Evolutionary conservation across 2,113 vertebrate species (phyloP).

Genomic region (Spea multiplicata): DNA sequence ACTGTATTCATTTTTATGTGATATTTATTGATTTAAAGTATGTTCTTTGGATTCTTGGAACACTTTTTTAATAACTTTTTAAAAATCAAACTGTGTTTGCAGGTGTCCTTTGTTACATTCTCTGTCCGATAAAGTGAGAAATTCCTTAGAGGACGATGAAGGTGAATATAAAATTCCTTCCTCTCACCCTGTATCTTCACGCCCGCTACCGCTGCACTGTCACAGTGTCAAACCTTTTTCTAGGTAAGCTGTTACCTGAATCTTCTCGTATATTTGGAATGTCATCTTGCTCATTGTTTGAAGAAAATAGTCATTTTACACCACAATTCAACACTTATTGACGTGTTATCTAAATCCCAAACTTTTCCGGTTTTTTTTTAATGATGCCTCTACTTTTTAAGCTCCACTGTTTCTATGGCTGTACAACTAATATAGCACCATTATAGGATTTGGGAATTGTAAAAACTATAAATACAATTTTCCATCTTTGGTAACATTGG

Average conservation of each 20-base stretch:
- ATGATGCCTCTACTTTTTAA: no score
- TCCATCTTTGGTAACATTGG: background rate
- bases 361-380: no score
- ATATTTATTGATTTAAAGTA: no score
- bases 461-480: background rate
- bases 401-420: no score
- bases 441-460: background rate
- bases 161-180: slow-evolving; percentile 87
- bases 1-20: no score
- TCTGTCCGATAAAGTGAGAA: slow-evolving; percentile 69
- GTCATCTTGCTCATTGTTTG: no score
- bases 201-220: slow-evolving; percentile 72
- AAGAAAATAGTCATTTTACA: no score
- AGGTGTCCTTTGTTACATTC: slow-evolving; percentile 76
- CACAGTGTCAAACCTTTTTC: slow-evolving; percentile 66
- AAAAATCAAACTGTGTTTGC: no score
- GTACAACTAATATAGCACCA: background rate
- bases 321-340: no score
- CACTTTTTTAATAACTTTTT: no score
- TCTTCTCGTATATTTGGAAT: background rate
- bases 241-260: slow-evolving; percentile 66
- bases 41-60: no score
- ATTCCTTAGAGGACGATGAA: slow-evolving; percentile 65
- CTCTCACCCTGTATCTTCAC: slow-evolving; percentile 77
- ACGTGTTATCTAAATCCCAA: no score